Percentiles rank a stretch among this genome's conserved stretches.
These are phyloP conservation scores for Pseudococcus longispinus DNA, from an alignment of 2,888 invertebrate genomes.

Conservation along the genomic window DNA sequence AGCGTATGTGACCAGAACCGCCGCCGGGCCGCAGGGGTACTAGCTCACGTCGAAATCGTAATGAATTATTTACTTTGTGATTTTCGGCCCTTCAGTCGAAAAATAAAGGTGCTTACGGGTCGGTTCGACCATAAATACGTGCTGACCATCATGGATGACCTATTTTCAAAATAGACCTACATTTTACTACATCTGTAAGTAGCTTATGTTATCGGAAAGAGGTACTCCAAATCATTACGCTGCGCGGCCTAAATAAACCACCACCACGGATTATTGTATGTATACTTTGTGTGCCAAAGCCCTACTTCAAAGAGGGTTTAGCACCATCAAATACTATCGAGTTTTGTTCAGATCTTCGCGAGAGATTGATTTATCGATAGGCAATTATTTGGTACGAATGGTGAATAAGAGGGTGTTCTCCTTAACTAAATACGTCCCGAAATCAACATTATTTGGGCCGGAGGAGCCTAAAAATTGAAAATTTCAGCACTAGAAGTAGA, in stretches of 20 bases:
- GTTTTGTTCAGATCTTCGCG: too few species aligned
- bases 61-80: constrained; percentile 28
- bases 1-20: neutral
- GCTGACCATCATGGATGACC: neutral
- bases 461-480: too few species aligned
- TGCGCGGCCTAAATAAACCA: neutral
- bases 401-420: too few species aligned
- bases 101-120: neutral
- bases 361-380: too few species aligned
- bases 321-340: too few species aligned
- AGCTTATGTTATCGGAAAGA: neutral
- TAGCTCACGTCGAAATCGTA: neutral
- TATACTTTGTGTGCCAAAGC: too few species aligned
- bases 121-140: neutral
- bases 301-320: too few species aligned
- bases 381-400: too few species aligned
- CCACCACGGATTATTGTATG: too few species aligned
- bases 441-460: too few species aligned
- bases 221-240: neutral
- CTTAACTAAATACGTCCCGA: too few species aligned
- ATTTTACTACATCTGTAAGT: neutral
- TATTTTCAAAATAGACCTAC: neutral
- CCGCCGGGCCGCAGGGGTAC: neutral
- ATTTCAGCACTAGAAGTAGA: too few species aligned
- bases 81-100: neutral